Evolutionary conservation across 2,888 invertebrate genomes (phyloP), one percentile per base, ranked within the genome.

Genomic region (Drosophila multiciliata): DNA sequence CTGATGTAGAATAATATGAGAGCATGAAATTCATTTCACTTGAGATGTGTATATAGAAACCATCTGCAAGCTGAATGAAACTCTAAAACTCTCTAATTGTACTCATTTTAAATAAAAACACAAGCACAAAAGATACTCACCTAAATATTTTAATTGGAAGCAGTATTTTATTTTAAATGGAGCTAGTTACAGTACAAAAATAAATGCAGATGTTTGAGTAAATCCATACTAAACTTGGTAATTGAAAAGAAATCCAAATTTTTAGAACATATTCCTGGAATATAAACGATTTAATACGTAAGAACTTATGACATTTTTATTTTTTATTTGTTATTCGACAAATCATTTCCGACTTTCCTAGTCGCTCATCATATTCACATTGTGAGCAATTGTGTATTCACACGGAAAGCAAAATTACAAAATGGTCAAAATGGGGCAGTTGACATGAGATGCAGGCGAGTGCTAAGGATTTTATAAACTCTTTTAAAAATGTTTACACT

Each of bases 401-500:
- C 32, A 62, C 55, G 48, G 62, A 55, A 86, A 66, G 71, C 59
- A 62, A 78, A 82, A 82, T 82, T 82, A 87, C 64, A 82, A 83
- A 87, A 69, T 71, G 66, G 74, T 81, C 66, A 78, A 70, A 50
- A 38, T 12, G 48, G 20, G 60, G 72, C 45, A 57, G 49, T 50
- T 62, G 59, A 66, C 67, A 71, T 75, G 58, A 60, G 64, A 87
- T 78, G 65, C 75, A 78, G 67, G 75, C 66, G 71, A 82, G 82
- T 87, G 73, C 73, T 67, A 60, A 67, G 78, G 52, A 78, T 84
- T 82, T 87, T 73, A 64, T 63, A 68, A 68, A 75, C 70, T 72
- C 63, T 69, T 79, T 59, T 71, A 67, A 55, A 78, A 88, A 88
- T 88, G 88, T 88, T 83, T 83, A 86, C 87, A 88, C 83, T 88